These are phyloP conservation scores for Lutjanus erythropterus DNA, from an alignment of 2,113 vertebrate species.

Conservation along the genomic window DNA sequence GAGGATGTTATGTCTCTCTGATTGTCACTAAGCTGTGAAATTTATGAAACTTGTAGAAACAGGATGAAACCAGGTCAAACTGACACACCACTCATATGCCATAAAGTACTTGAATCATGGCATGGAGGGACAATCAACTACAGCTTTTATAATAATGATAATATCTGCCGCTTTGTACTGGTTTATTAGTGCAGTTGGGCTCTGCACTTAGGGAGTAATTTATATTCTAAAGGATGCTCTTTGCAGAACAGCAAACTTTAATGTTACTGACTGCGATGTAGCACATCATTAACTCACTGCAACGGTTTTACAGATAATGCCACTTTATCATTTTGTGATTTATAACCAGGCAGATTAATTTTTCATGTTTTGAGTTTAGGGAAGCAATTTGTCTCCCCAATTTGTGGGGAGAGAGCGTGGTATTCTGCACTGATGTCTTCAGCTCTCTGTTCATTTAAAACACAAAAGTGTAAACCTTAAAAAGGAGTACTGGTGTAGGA, in stretches of 20 bases:
- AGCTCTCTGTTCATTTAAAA: conserved; percentile 22
- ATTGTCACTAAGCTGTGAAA: neutral
- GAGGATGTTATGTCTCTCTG: neutral
- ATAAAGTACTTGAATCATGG: neutral
- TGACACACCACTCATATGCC: conserved; percentile 20
- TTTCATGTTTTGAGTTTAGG: conserved; percentile 32
- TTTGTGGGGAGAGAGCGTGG: neutral
- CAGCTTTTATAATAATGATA: neutral
- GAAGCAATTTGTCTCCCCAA: conserved; percentile 3
- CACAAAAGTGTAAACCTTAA: neutral
- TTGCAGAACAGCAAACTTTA: conserved; percentile 25
- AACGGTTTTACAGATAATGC: conserved; percentile 25
- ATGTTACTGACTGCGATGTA: neutral
- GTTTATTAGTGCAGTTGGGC: neutral
- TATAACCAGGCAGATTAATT: neutral
- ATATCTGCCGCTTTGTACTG: neutral
- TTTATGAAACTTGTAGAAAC: neutral
- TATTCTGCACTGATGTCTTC: neutral
- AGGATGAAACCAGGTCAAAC: conserved; percentile 14
- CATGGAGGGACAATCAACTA: neutral
- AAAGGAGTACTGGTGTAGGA: too few relatives aligned
- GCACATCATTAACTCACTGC: conserved; percentile 28
- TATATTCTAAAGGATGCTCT: conserved; percentile 7
- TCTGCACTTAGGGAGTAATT: conserved; percentile 9
- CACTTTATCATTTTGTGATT: conserved; percentile 24